phyloP scores from a whole-genome alignment of 2,113 vertebrate genomes.

The Dolichotis patagonum region DNA sequence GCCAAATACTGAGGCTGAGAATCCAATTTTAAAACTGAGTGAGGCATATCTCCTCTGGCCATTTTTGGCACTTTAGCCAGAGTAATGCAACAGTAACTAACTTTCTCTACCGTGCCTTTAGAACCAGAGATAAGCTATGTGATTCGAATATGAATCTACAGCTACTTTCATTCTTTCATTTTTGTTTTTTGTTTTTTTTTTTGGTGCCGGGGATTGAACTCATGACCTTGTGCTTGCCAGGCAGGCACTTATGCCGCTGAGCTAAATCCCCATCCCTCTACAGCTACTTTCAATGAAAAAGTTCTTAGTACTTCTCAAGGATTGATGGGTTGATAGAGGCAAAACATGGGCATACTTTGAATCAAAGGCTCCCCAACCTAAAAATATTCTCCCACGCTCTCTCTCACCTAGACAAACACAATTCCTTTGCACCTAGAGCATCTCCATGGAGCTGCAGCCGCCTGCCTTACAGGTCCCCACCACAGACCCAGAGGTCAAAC shows the following conservation, averaged over 20 bases:
- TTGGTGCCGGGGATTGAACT: too few species aligned
- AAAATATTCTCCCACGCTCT: neutral
- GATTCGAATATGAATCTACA: neutral
- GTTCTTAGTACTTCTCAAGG: neutral
- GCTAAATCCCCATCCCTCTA: too few species aligned
- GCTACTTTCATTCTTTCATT: too few species aligned
- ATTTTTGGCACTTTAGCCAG: neutral
- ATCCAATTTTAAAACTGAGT: neutral
- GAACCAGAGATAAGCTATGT: neutral
- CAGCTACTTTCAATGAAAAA: neutral
- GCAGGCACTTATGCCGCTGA: too few species aligned
- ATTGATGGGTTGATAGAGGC: neutral
- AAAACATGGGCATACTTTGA: neutral
- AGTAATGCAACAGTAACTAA: neutral
- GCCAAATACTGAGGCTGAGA: neutral
- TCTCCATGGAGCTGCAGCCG: neutral
- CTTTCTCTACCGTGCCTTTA: neutral
- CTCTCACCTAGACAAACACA: neutral
- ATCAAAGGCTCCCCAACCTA: neutral
- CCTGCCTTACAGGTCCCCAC: neutral
- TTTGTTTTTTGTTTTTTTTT: too few species aligned
- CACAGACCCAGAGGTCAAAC: neutral
- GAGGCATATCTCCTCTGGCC: neutral
- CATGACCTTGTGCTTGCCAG: too few species aligned
- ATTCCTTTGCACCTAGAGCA: neutral